These are phyloP conservation scores for Fregetta grallaria DNA, from an alignment of 2,113 vertebrate genomes.

Conservation along the genomic window DNA sequence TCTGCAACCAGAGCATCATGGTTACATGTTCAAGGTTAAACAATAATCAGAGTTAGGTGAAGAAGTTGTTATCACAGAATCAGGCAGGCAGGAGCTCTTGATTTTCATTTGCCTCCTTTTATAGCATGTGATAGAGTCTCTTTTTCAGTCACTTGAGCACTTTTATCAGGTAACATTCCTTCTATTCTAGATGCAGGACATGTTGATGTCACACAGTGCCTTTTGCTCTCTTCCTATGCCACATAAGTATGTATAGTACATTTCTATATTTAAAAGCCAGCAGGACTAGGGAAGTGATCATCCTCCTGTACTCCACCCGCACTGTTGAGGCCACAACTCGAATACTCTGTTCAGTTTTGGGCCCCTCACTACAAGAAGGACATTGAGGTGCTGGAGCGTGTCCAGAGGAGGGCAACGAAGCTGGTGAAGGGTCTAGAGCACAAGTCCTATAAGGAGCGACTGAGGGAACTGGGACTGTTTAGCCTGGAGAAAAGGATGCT, in stretches of 20 bases:
- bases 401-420: no score
- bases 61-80: neutral
- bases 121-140: neutral
- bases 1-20: rapidly evolving
- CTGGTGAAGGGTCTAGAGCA: no score
- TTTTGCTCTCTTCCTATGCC: neutral
- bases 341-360: no score
- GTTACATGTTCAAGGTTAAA: neutral
- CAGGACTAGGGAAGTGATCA: no score
- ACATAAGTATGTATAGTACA: neutral
- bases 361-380: no score
- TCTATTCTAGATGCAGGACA: neutral
- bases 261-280: no score
- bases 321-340: no score
- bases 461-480: no score
- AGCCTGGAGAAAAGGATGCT: no score
- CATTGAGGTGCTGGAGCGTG: no score
- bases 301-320: no score
- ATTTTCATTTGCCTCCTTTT: neutral
- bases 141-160: neutral
- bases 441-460: no score
- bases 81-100: neutral
- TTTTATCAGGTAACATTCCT: neutral
- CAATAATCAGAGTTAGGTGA: neutral
- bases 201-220: neutral